Evolutionary conservation across 2,113 vertebrate genomes (phyloP), one percentile per base, ranked within the genome.

Genomic region (Onychorhynchus coronatus): DNA sequence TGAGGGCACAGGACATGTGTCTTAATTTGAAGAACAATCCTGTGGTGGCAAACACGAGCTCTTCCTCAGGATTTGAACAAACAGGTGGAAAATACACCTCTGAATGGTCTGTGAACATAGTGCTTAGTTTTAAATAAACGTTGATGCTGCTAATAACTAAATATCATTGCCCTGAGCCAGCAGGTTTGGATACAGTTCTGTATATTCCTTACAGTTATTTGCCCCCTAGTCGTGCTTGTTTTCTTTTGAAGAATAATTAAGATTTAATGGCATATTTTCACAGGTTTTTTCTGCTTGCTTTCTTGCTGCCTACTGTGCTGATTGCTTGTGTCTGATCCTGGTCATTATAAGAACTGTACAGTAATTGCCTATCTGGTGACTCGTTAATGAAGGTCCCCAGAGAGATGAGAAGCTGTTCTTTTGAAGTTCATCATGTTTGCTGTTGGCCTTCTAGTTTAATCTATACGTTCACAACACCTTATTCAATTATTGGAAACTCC

Each of bases 221-320:
- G 94, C 97, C 98, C 96, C 97, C 96, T 94, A 96, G 97, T 98
- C 6, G 75, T 94, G 97, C 97, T 98, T 98, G 98, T 97, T 98
- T 98, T 98, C 97, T 97, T 98, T 98, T 98, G 98, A 98, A 98
- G 98, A 98, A 98, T 98, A 98, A 98, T 98, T 98, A 98, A 98
- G 98, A 98, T 98, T 98, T 98, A 98, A 98, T 98, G 97, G 98
- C 93, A 96, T 97, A 97, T 97, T 98, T 98, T 98, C 97, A 94
- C 91, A 95, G 96, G 41, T 98, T 97, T 98, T 97, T 97, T 97
- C 95, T 97, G 92, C 97, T 96, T 96, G 93, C 96, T 96, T 97
- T 98, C 96, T 97, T 97, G 96, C 95, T 98, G 96, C 98, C 98
- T 98, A 95, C 97, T 98, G 98, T 92, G 97, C 95, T 97, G 97